Evolutionary conservation across 2,113 vertebrate genomes (phyloP).

Genomic region (Prietella phreatophila): DNA sequence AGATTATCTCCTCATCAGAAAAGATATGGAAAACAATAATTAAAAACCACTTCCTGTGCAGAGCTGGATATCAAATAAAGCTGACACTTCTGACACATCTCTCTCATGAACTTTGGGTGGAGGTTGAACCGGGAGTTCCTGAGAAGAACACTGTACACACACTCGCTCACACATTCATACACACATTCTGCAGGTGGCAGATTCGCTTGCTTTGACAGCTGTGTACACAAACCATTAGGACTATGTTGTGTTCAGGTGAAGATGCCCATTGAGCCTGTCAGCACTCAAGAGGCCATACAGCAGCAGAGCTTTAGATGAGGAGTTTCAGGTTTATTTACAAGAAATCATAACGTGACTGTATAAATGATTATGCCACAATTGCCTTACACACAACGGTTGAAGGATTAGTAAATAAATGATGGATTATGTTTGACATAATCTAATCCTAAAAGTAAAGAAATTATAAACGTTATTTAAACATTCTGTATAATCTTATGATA

Average conservation of each 20-base stretch:
- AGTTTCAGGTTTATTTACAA: not conserved
- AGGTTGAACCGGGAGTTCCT: not conserved
- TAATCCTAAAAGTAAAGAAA: not conserved
- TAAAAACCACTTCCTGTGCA: slow-evolving; percentile 4
- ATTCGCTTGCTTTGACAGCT: slow-evolving; percentile 41
- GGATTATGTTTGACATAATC: not conserved
- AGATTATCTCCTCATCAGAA: not conserved
- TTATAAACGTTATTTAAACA: not conserved
- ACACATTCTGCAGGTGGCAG: slow-evolving; percentile 36
- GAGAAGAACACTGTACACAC: not conserved
- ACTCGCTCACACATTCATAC: not conserved
- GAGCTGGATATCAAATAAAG: slow-evolving; percentile 19
- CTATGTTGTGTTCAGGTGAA: slow-evolving; percentile 24
- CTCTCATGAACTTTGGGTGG: not conserved
- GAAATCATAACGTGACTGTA: not conserved
- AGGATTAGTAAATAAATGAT: not conserved
- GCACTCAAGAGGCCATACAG: not conserved
- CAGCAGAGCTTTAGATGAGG: slow-evolving; percentile 5
- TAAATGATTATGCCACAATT: not conserved
- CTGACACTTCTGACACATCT: slow-evolving; percentile 9
- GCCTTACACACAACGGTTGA: not conserved
- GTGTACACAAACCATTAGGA: slow-evolving; percentile 47
- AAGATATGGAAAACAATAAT: not conserved
- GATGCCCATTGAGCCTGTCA: slow-evolving; percentile 40
- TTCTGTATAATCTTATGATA: not conserved